Evolutionary conservation across 2,113 vertebrate genomes (phyloP), one percentile per base, ranked within the genome.

Genomic region (Martes martes): DNA sequence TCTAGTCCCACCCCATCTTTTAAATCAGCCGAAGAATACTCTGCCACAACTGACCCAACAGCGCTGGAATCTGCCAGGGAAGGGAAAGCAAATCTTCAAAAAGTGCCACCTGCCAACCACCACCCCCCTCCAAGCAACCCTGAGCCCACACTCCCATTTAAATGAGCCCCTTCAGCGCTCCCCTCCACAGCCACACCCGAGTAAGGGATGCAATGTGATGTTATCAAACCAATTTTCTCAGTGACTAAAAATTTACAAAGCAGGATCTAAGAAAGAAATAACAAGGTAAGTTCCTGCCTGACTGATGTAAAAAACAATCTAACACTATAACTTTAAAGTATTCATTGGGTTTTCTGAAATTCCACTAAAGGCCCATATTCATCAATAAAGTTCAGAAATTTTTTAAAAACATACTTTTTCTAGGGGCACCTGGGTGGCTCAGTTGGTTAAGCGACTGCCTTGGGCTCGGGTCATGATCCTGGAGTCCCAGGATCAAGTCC

Each of bases 1-100:
- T 97, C 9, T 11, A 59, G 92, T 71, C 97, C 95, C 98, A 98
- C 98, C 97, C 98, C 97, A 94, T 92, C 97, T 91, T 91, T 89
- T 97, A 83, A 95, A 89, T 94, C 97, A 97, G 96, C 97, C 97
- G 97, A 98, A 95, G 97, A 98, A 98, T 94, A 97, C 95, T 98
- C 74, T 71, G 92, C 96, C 96, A 69, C 42, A 42, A 90, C 80
- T 95, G 92, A 96, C 92, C 98, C 97, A 98, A 97, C 94, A 98
- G 89, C 14, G 92, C 93, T 97, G 96, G 98, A 98, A 98, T 94
- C 98, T 97, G 96, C 97, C 98, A 98, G 94, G 45, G 94, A 86
- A 98, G 78, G 98, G 96, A 98, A 98, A 98, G 97, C 95, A 97
- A 80, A 96, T 93, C 97, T 97, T 98, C 98, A 97, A 92, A 52